Conservation (phyloP, 1,140 invertebrate genomes). For the Goniozus legneri region DNA sequence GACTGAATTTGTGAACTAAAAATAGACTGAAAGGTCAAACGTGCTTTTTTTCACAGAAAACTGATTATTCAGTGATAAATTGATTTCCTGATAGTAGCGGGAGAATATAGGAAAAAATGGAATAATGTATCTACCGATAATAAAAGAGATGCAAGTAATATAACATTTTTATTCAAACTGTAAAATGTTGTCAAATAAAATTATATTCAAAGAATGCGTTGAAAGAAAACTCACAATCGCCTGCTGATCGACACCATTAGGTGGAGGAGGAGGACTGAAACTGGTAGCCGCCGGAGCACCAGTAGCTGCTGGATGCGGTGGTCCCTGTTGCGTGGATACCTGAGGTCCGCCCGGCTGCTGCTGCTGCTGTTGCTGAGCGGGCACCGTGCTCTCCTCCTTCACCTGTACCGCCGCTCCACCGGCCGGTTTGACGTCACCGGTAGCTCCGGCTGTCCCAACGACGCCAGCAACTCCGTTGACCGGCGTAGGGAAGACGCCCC, state of each 20-base stretch:
- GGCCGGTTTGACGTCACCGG: conserved; percentile 47
- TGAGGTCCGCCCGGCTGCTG: conserved; percentile 33
- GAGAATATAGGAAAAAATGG: no score
- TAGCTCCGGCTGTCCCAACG: conserved; percentile 49
- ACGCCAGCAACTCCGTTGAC: conserved; percentile 67
- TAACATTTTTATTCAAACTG: no score
- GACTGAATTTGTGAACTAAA: no score
- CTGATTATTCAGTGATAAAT: no score
- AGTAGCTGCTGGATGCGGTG: conserved; percentile 36
- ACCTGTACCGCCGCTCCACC: conserved; percentile 41
- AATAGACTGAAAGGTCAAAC: no score
- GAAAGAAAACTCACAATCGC: conserved; percentile 47
- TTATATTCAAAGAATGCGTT: no score
- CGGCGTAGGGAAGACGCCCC: conserved; percentile 71
- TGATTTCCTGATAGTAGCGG: no score
- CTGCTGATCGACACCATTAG: conserved; percentile 52
- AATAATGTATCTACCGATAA: no score
- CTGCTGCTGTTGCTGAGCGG: conserved; percentile 38
- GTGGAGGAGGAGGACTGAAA: conserved; percentile 50
- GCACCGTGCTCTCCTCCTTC: conserved; percentile 43
- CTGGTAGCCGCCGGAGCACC: conserved; percentile 42
- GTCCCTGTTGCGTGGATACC: conserved; percentile 36
- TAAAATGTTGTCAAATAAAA: no score
- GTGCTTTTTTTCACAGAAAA: no score
- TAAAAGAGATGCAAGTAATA: no score